Base-by-base conservation (phyloP, 2,797 vertebrate species). In the Myripristis jacobus region DNA sequence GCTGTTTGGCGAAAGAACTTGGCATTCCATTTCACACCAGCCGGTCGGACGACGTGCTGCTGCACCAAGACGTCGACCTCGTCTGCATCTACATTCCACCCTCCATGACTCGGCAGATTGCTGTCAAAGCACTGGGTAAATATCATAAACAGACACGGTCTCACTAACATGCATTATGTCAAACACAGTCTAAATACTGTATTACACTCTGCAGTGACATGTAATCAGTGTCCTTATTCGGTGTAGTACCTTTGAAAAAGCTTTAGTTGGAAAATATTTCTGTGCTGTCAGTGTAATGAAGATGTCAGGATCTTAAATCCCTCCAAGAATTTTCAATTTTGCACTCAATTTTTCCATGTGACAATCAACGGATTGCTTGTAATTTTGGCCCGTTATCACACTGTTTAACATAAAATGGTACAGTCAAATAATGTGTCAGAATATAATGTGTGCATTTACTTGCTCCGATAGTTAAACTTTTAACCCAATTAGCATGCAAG, bases 1-100 rank as follows among this genome's bases (percentile, higher is more conserved):
- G 94, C 48, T 92, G 94, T 63, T 91, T 99, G 81, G 97, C 98
- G 0, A 94, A 95, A 68, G 97, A 99, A 81, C 93, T 98, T 74
- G 90, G 93, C 68, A 97, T 99, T 79, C 92, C 95, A 46, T 99
- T 99, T 94, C 96, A 96, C 82, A 99, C 97, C 0, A 99, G 96
- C 80, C 95, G 89, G 50, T 97, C 96, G 0, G 98, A 99, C 0
- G 97, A 99, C 0, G 95, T 99, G 66, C 84, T 99, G 79, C 94
- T 99, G 76, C 97, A 98, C 81, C 97, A 96, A 87, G 96, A 98
- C 0, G 98, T 99, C 1, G 97, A 99, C 86, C 94, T 99, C 55
- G 97, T 99, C 84, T 99, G 97, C 93, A 96, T 99, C 92, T 95
- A 95, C 72, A 98, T 99, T 71, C 97, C 98, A 2, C 98, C 97